These are phyloP conservation scores for Bombus waltoni DNA, from an alignment of 1,140 invertebrate genomes.

Conservation along the genomic window DNA sequence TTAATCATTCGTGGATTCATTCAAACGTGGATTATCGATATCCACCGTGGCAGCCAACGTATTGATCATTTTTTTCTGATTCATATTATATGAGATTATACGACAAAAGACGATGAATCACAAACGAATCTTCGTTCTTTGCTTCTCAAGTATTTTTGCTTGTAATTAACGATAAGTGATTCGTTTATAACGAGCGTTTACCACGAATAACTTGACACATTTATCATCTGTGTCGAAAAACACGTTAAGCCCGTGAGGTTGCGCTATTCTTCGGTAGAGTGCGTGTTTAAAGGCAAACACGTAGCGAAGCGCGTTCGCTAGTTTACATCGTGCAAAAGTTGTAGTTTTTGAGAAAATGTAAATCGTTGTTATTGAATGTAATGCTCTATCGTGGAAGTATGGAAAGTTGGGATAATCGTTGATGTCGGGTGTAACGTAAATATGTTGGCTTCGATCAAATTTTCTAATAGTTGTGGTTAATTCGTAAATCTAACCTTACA, in stretches of 20 bases:
- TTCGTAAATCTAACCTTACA: constrained; percentile 55
- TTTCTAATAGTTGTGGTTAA: neutral
- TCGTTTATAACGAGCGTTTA: no score
- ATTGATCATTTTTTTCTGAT: no score
- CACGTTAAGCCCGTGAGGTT: neutral
- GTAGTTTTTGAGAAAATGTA: neutral
- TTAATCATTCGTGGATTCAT: no score
- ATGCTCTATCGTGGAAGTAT: neutral
- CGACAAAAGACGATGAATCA: no score
- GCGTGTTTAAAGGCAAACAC: neutral
- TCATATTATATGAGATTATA: no score
- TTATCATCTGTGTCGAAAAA: neutral
- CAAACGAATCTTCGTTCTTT: no score
- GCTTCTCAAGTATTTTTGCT: no score
- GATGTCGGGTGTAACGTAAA: neutral
- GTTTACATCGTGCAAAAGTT: neutral
- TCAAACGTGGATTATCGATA: no score
- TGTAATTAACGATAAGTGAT: no score
- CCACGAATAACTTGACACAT: no score
- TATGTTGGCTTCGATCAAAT: constrained; percentile 28
- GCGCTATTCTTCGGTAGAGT: neutral
- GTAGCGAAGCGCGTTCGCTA: no score
- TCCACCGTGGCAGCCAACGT: no score
- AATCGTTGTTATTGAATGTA: neutral
- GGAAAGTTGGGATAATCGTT: neutral